A percentile compares a stretch with the other conserved stretches of the same genome.
phyloP scores from a whole-genome alignment of 2,797 vertebrate genomes.

The Heteromormyrus szaboi region DNA sequence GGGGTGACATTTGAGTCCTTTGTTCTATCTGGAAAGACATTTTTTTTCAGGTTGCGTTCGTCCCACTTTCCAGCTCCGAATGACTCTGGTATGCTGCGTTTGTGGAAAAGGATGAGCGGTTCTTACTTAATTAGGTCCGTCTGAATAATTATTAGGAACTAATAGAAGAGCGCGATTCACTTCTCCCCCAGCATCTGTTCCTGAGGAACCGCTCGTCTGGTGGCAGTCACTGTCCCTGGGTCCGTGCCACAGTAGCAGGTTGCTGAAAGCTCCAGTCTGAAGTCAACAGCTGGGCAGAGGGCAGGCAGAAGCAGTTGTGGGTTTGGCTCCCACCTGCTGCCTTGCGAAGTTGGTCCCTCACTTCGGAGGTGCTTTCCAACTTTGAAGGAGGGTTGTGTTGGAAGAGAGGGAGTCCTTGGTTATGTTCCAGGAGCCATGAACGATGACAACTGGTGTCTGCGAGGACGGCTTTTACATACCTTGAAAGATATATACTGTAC shows the following conservation, averaged over 20 bases:
- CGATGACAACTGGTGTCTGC: not conserved
- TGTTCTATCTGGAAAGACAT: not conserved
- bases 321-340: conserved; percentile 61
- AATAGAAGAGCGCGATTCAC: conserved; percentile 72
- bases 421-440: not conserved
- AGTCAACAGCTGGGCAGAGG: conserved; percentile 71
- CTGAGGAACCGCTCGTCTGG: conserved; percentile 59
- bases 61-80: not conserved
- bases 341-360: conserved; percentile 47
- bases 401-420: not conserved
- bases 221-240: conserved; percentile 66
- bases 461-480: not conserved
- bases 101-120: not conserved
- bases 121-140: conserved; percentile 69
- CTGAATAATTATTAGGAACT: conserved; percentile 70
- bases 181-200: conserved; percentile 72
- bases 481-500: not conserved
- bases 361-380: conserved; percentile 36
- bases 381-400: not conserved
- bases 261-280: conserved; percentile 66
- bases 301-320: conserved; percentile 67
- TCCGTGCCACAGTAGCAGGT: conserved; percentile 67
- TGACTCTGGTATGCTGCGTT: not conserved
- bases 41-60: not conserved
- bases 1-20: not conserved